Evolutionary conservation across 2,113 vertebrate species (phyloP), one percentile per base, ranked within the genome.

Genomic region (Oreochromis spilurus): DNA sequence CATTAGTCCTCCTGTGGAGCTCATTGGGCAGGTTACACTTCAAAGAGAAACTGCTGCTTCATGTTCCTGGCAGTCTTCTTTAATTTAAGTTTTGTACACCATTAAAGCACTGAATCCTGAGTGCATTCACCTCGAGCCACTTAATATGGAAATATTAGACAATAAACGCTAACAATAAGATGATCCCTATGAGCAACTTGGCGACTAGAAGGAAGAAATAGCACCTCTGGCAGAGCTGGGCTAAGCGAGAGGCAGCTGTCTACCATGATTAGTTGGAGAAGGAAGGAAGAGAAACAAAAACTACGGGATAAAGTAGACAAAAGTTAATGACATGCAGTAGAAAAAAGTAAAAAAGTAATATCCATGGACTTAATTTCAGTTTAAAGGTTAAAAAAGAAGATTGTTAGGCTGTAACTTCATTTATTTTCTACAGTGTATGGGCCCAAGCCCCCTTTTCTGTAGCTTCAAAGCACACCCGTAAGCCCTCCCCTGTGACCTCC

Each of bases 381-480:
- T 29, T 75, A 10, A 19, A 45, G 31, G 5, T 75, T 50, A 50
- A 19, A 62, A 62, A 48, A 43, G 6, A 75, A 7, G 4, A 50
- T 77, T 26, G 14, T 75, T n/a, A 31, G 12, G 14, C n/a, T 55
- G 8, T 55, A 79, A 55, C 34, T 79, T 79, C 6, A 53, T 79
- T 26, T 55, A 38, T 79, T 79, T 54, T 38, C 31, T 54, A 54
- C 19, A 26, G 5, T 79, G 17, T 31, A 58, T 43, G 16, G 40
- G 72, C 38, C 21, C 67, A 6, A 14, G 21, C 31, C 31, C 43
- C 36, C n/a, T 24, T 62, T 55, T 78, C 55, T 53, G 52, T 10
- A 50, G 84, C 88, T 88, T 92, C 92, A 89, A 93, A 95, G 88
- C 81, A 29, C 21, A 84, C 81, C 62, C 60, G 6, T 45, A 75